phyloP scores from a whole-genome alignment of 2,888 invertebrate genomes.

The Cheilosia urbana region DNA sequence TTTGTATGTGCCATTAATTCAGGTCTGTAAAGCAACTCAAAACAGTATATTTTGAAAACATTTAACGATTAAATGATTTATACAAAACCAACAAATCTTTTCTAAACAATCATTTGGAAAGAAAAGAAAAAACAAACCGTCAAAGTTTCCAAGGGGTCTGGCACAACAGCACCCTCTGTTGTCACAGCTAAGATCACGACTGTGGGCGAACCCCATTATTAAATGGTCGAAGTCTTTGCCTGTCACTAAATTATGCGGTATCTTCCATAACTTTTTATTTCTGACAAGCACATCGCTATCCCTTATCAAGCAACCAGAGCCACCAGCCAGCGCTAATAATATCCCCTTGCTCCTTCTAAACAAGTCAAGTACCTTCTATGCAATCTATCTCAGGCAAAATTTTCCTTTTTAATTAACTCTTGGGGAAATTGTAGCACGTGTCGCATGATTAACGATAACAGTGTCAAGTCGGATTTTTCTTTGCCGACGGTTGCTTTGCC shows the following conservation, averaged over 20 bases:
- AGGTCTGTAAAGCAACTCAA: neutral
- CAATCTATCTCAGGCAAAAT: conserved; percentile 31
- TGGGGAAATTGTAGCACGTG: conserved; percentile 49
- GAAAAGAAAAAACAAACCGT: neutral
- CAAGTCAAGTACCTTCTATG: conserved; percentile 19
- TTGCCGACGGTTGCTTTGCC: neutral
- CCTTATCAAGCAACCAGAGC: conserved; percentile 43
- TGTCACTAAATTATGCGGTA: conserved; percentile 40
- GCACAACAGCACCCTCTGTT: neutral
- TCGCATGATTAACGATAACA: conserved; percentile 57
- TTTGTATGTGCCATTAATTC: neutral
- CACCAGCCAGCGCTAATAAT: conserved; percentile 11
- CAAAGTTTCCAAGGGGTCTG: neutral
- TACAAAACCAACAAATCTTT: neutral
- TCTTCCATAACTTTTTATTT: conserved; percentile 31
- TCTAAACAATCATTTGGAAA: neutral
- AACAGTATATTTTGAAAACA: neutral
- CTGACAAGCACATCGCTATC: conserved; percentile 49
- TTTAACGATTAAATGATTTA: neutral
- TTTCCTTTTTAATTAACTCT: conserved; percentile 56
- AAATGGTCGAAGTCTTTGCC: conserved; percentile 7
- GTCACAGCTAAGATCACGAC: neutral
- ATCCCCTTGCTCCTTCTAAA: conserved; percentile 8
- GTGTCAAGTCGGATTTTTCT: neutral
- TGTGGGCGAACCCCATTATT: conserved; percentile 10